A percentile compares a stretch with the other conserved stretches of the same genome.
phyloP scores from a whole-genome alignment of 1,140 invertebrate genomes.

The Atta colombica region DNA sequence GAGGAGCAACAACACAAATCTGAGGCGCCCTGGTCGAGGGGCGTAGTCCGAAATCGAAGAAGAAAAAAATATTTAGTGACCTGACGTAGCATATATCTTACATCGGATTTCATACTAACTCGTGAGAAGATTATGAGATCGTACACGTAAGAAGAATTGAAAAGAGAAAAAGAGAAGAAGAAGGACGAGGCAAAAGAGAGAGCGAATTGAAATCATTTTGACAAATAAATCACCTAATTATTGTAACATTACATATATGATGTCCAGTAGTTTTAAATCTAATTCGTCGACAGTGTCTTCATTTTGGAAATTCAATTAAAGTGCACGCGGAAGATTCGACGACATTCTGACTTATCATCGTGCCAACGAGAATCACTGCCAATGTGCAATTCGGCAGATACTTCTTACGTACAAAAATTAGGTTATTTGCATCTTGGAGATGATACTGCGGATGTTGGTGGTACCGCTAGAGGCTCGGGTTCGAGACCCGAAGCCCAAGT shows the following conservation, averaged over 20 bases:
- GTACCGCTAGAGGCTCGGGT: slow-evolving; percentile 71
- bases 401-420: slow-evolving; percentile 85
- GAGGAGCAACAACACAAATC: slow-evolving; percentile 42
- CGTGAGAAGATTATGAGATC: slow-evolving; percentile 64
- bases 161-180: slow-evolving; percentile 17
- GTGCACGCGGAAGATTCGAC: not conserved
- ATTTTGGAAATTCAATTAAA: not conserved
- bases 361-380: slow-evolving; percentile 71
- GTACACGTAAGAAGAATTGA: slow-evolving; percentile 36
- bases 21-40: slow-evolving; percentile 70
- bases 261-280: slow-evolving; percentile 30
- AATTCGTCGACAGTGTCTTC: not conserved
- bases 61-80: slow-evolving; percentile 45
- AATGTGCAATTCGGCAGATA: slow-evolving; percentile 85
- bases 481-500: slow-evolving; percentile 84
- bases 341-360: slow-evolving; percentile 10
- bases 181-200: not conserved
- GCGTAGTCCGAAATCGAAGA: slow-evolving; percentile 76
- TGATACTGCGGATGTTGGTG: slow-evolving; percentile 75
- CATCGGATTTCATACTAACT: slow-evolving; percentile 50
- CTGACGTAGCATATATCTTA: slow-evolving; percentile 44
- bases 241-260: slow-evolving; percentile 38
- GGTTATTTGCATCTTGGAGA: slow-evolving; percentile 84
- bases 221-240: slow-evolving; percentile 44
- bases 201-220: slow-evolving; percentile 49